Base-by-base conservation (phyloP, 2,113 vertebrate genomes). In the Oostethus manadensis region DNA sequence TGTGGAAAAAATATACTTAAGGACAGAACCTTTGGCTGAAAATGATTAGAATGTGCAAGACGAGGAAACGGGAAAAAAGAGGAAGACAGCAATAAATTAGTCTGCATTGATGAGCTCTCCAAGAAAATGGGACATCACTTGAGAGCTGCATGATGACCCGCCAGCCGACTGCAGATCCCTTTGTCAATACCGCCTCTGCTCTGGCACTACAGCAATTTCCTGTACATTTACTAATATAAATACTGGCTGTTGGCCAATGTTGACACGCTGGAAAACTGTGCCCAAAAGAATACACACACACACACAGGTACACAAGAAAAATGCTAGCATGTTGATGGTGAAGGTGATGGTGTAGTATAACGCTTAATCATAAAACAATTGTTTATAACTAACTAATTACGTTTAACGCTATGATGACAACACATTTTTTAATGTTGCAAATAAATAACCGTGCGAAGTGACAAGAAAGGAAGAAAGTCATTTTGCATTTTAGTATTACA, bases 181-280 rank as follows among this genome's bases (percentile, higher is more conserved):
- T 73, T 73, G 74, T 83, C 70, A 75, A 45, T 38, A 15, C 77
- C 77, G 51, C 62, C 58, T 63, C 62, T 62, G 66, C 58, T 73
- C 65, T 51, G 53, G 56, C 60, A 58, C 51, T 65, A 68, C 73
- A 62, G 56, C 45, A 48, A 62, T 44, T 78, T 80, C 55, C 60
- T 60, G 67, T 66, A 70, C 20, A 58, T 62, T 51, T 49, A 62
- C 55, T 51, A 56, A 66, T 61, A 50, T 47, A 66, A 68, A 58
- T 47, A 15, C 40, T 58, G 43, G 48, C 56, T 21, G 8, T 18
- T n/a, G 48, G 61, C 59, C 58, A 35, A 35, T 58, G 21, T 42
- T 35, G 65, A 56, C 49, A 40, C 16, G 42, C 55, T 35, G 29
- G 26, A 55, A 29, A 69, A 60, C 45, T 21, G 57, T 48, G 48